Evolutionary conservation across 2,113 vertebrate genomes (phyloP).

Genomic region (Pollimyrus isidori): DNA sequence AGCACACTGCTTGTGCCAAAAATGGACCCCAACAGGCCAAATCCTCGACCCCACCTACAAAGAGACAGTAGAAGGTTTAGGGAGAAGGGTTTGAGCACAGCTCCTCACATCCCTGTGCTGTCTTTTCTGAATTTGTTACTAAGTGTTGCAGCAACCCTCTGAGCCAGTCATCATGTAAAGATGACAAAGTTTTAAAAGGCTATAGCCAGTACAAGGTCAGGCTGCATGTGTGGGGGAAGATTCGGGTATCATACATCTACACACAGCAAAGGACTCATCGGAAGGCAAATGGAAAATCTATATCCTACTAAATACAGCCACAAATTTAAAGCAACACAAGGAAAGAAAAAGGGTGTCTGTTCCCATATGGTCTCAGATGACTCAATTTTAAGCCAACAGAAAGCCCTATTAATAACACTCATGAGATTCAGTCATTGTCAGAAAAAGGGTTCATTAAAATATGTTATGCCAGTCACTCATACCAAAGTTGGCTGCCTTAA

Average conservation of each 20-base stretch:
- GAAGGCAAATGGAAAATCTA: neutral
- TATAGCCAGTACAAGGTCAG: neutral
- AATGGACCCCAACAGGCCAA: constrained; percentile 93
- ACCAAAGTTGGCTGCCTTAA: neutral
- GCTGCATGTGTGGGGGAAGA: neutral
- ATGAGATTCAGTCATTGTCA: neutral
- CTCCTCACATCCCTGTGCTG: neutral
- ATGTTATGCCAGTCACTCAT: neutral
- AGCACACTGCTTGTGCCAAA: constrained; percentile 95
- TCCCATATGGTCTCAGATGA: neutral
- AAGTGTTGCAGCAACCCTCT: neutral
- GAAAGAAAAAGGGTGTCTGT: neutral
- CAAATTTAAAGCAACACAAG: neutral
- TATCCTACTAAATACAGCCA: neutral
- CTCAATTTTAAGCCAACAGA: neutral
- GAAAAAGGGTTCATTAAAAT: neutral
- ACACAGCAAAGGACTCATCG: neutral
- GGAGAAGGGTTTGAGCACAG: neutral
- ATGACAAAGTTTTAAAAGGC: neutral
- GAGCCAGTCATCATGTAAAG: neutral
- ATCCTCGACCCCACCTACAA: constrained; percentile 95
- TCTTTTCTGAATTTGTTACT: neutral
- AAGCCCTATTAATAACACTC: neutral
- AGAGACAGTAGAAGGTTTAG: constrained; percentile 29
- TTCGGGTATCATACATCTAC: neutral